A percentile compares a stretch with the other conserved stretches of the same genome.
Conservation (phyloP, 2,797 vertebrate species). For the Masticophis lateralis region DNA sequence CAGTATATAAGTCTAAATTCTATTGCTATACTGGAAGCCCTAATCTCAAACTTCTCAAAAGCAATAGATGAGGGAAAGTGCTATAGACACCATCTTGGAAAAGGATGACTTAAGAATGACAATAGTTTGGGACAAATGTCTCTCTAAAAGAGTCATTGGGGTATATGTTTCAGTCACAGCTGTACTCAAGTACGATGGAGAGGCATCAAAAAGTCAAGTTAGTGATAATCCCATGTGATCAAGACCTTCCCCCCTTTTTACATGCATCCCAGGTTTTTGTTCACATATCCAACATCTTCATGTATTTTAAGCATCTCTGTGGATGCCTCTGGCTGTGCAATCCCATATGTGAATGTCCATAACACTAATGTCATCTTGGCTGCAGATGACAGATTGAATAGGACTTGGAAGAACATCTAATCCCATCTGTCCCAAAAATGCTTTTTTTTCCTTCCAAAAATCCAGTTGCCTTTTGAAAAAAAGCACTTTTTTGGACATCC, state of each 20-base stretch:
- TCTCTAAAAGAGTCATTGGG: background rate
- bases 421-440: background rate
- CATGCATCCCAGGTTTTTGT: background rate
- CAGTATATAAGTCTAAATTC: too few species aligned
- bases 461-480: background rate
- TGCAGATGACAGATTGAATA: background rate
- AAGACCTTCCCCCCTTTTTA: background rate
- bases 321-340: background rate
- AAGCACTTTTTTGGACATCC: background rate
- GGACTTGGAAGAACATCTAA: background rate
- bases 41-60: background rate
- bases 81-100: background rate
- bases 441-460: background rate
- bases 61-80: background rate
- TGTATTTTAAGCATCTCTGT: background rate
- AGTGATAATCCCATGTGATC: background rate
- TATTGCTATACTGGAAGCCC: background rate
- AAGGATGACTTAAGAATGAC: background rate
- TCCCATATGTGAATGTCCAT: background rate
- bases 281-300: background rate
- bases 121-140: background rate
- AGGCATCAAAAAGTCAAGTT: background rate
- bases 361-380: background rate
- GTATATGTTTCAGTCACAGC: background rate
- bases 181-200: background rate